A percentile compares a stretch with the other conserved stretches of the same genome.
Conservation (phyloP, 2,113 vertebrate genomes). For the Cygnus atratus region DNA sequence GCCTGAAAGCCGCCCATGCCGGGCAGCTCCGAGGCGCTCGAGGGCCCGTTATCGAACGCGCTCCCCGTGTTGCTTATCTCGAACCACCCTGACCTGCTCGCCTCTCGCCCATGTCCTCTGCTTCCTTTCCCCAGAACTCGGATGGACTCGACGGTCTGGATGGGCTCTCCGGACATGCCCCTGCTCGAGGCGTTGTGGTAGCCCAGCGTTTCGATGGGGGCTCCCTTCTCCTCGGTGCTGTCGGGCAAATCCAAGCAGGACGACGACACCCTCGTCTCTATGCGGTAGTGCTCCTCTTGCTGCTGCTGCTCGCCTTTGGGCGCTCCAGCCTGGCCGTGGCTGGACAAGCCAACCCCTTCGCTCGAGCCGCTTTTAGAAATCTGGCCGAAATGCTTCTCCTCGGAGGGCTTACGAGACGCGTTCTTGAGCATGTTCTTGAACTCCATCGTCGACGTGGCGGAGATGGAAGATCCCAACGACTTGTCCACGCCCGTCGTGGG, state of each 20-base stretch:
- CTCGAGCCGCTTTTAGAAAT: conserved; percentile 34
- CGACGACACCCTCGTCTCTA: conserved; percentile 91
- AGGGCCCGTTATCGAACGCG: conserved; percentile 77
- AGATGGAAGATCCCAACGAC: conserved; percentile 69
- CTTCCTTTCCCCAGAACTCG: conserved; percentile 86
- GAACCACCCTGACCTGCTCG: conserved; percentile 78
- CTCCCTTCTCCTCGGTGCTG: conserved; percentile 85
- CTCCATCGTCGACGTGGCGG: conserved; percentile 79
- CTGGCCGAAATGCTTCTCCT: conserved; percentile 78
- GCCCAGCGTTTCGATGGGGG: conserved; percentile 88
- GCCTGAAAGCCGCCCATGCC: conserved; percentile 72
- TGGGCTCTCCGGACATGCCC: conserved; percentile 87
- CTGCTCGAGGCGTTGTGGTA: conserved; percentile 81
- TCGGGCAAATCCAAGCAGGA: conserved; percentile 79
- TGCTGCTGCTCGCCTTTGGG: conserved; percentile 32
- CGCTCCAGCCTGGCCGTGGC: conserved; percentile 35
- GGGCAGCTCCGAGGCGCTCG: conserved; percentile 69
- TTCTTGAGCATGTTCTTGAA: conserved; percentile 88
- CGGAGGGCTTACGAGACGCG: conserved; percentile 78
- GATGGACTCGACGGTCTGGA: conserved; percentile 95
- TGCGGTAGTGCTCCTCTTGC: conserved; percentile 87
- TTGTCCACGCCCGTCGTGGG: conserved; percentile 64
- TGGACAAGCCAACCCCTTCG: conserved; percentile 48
- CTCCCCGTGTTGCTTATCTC: conserved; percentile 63
- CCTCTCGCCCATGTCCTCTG: conserved; percentile 80